phyloP scores from a whole-genome alignment of 2,888 invertebrate species.

The Yponomeuta plumbellus region DNA sequence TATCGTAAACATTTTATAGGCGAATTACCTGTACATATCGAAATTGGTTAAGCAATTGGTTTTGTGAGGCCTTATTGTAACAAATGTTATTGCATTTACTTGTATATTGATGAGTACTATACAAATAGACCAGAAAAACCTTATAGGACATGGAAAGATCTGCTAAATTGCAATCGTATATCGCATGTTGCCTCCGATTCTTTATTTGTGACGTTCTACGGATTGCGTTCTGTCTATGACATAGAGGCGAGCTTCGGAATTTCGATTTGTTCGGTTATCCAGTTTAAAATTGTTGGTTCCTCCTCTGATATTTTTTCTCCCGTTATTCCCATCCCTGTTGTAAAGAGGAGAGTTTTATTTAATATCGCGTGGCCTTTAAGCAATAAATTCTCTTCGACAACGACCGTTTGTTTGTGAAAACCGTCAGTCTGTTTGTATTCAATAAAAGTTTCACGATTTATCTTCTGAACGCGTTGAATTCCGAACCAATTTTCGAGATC shows the following conservation, averaged over 20 bases:
- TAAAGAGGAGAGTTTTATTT: neutral
- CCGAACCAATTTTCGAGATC: neutral
- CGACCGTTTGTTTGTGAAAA: neutral
- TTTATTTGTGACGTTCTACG: neutral
- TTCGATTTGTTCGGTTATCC: slow-evolving; percentile 1
- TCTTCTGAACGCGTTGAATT: slow-evolving; percentile 2
- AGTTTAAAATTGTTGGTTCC: neutral
- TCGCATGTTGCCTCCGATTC: neutral
- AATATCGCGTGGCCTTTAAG: neutral
- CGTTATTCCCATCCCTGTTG: too few species aligned
- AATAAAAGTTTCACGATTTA: slow-evolving; percentile 16
- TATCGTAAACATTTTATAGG: too few species aligned
- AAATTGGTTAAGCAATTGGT: too few species aligned
- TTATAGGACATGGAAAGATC: neutral
- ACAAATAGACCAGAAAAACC: too few species aligned
- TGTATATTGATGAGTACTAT: too few species aligned
- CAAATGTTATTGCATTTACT: too few species aligned
- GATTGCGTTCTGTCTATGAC: neutral
- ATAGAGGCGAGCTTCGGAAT: neutral
- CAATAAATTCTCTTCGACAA: neutral
- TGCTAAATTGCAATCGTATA: neutral
- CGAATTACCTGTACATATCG: too few species aligned
- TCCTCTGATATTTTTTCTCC: neutral
- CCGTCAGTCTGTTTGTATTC: slow-evolving; percentile 14
- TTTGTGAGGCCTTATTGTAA: too few species aligned